Base-by-base conservation (phyloP, 2,888 invertebrate genomes). In the Sthenelais limicola region DNA sequence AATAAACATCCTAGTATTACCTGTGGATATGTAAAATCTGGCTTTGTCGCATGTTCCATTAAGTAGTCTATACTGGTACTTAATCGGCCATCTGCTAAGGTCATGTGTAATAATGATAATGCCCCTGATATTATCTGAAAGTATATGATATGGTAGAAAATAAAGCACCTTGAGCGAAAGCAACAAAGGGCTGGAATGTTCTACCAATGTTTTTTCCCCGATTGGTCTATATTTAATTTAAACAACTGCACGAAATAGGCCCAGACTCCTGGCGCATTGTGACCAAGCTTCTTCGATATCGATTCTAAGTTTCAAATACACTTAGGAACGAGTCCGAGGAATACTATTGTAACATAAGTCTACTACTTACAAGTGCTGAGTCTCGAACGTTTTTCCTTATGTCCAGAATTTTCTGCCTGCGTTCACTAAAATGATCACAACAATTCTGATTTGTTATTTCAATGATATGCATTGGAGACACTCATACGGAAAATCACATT, bases 71-170 rank as follows among this genome's bases (percentile, higher is more conserved):
- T 90, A 3, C 90, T 87, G 62, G 88, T 85, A 72, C 85, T 87
- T 33, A 89, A 88, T 74, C 89, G 89, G 66, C 90, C 90, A 51
- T 90, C 88, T 7, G 88, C 87, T 67, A 82, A 80, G 58, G 76
- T 66, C 28, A 85, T 80, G 0, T 78, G 78, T 5, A 87, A 77
- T 33, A 82, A 77, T 4, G 79, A 79, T 87, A 87, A 86, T 38
- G 84, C 86, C 43, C 80, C 80, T 4, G 84, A 71, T 12, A 88
- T 81, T 49, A 86, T 82, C 86, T 87, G 76, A 2, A 38, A 68
- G 30, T 18, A 68, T 24, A 56, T 18, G 62, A 58, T 21, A 68
- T 4, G n/a, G n/a, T n/a, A n/a, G n/a, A n/a, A n/a, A n/a, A n/a
- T n/a, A n/a, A n/a, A n/a, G n/a, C n/a, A n/a, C n/a, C n/a, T n/a